Base-by-base conservation (phyloP, 2,888 invertebrate genomes). In the Dascillus cervinus region DNA sequence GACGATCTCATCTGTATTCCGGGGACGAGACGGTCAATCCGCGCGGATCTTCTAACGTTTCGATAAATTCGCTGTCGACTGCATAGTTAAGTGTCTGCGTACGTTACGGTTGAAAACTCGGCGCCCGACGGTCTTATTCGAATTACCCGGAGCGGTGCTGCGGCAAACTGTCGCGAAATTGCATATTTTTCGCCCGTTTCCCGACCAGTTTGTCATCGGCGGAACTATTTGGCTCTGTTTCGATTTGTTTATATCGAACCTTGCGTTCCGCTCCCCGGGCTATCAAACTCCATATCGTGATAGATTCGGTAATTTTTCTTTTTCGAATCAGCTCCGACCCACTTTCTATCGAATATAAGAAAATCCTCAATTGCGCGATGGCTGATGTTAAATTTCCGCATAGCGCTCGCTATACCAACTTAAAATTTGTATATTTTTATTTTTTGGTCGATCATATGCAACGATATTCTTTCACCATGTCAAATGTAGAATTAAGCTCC, bases 201-300 rank as follows among this genome's bases (percentile, higher is more conserved):
- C 24, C 28, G 36, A 35, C 33, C 41, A 39, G 38, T 41, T 41
- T 41, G 35, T 41, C 41, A 41, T 33, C 25, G 25, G 13, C 22
- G 13, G 27, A 27, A 17, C 24, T 32, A 14, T 26, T n/a, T n/a
- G n/a, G n/a, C n/a, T n/a, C n/a, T n/a, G n/a, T n/a, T n/a, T n/a
- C n/a, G n/a, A 13, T 28, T 34, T 14, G 19, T 22, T 33, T 34
- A 38, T 38, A 38, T 38, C 34, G 37, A 38, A 21, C 34, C 19
- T 22, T 24, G 34, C 33, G 28, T 26, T 23, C 26, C 26, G 26
- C 34, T 29, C 48, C 45, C 38, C 24, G 42, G 44, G 49, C 55
- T 53, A 56, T 57, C 54, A 53, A 55, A 55, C 49, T 48, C 56
- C 59, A 59, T 59, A 59, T 57, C 56, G 51, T 58, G 55, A 59